Conservation (phyloP, 2,888 invertebrate species). For the Epicampocera succincta region DNA sequence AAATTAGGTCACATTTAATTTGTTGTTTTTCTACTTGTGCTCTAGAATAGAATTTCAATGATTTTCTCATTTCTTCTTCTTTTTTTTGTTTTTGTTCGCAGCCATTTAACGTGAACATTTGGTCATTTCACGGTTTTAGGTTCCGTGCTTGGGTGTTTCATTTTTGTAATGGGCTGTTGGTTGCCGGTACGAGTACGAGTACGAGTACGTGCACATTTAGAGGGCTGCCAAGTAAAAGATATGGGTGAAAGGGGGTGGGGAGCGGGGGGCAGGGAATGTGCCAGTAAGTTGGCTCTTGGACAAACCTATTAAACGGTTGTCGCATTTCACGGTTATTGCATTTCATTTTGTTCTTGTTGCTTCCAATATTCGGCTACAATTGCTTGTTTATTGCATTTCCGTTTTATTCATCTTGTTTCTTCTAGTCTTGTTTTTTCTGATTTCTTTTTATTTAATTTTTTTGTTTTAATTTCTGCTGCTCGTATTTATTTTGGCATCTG, state of each 20-base stretch:
- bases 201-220: too few species aligned
- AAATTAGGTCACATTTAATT: slow-evolving; percentile 65
- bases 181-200: background rate
- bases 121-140: slow-evolving; percentile 66
- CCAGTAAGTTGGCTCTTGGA: slow-evolving; percentile 45
- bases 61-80: slow-evolving; percentile 26
- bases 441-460: background rate
- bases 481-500: slow-evolving; percentile 61
- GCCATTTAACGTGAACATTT: slow-evolving; percentile 64
- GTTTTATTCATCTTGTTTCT: slow-evolving; percentile 28
- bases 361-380: slow-evolving; percentile 44
- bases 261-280: background rate
- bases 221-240: slow-evolving; percentile 15
- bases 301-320: slow-evolving; percentile 69
- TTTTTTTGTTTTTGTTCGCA: slow-evolving; percentile 12
- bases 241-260: slow-evolving; percentile 3
- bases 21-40: slow-evolving; percentile 11
- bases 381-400: slow-evolving; percentile 62
- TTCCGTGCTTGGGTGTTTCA: slow-evolving; percentile 26
- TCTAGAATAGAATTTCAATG: slow-evolving; percentile 37
- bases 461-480: slow-evolving; percentile 4
- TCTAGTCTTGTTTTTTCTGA: too few species aligned
- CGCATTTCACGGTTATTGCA: slow-evolving; percentile 69
- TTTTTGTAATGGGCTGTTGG: background rate
- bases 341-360: slow-evolving; percentile 42